phyloP scores from a whole-genome alignment of 2,113 vertebrate genomes.

The Elephas maximus region DNA sequence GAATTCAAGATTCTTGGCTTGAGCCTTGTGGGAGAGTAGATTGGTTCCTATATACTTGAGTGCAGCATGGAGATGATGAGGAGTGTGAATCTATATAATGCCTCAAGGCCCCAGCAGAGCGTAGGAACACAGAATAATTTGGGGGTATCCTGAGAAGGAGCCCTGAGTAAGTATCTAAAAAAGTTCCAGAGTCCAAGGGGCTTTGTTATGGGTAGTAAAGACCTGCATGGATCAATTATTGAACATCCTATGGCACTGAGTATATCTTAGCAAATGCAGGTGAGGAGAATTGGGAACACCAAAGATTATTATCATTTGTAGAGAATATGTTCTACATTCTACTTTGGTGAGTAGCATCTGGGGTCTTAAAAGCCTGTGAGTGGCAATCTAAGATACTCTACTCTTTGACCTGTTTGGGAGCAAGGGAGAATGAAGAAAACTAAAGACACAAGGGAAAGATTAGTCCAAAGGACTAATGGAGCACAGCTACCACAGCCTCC shows the following conservation, averaged over 20 bases:
- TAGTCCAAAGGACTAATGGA: too few species aligned
- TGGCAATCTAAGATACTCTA: too few species aligned
- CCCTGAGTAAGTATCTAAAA: neutral
- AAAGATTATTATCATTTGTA: neutral
- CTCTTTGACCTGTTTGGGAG: too few species aligned
- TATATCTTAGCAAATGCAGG: neutral
- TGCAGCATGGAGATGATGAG: neutral
- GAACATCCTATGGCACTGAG: neutral
- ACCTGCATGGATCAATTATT: neutral
- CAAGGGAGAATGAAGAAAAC: too few species aligned
- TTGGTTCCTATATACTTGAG: neutral
- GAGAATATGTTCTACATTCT: too few species aligned
- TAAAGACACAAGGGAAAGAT: too few species aligned
- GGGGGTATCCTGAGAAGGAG: neutral
- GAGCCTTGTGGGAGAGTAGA: neutral
- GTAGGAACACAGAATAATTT: too few species aligned
- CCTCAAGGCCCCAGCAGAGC: accelerated
- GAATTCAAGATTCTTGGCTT: neutral
- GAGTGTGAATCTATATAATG: accelerated
- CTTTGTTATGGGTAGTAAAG: neutral
- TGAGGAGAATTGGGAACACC: neutral
- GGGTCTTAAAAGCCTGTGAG: too few species aligned
- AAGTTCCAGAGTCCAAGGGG: neutral
- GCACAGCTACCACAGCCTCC: too few species aligned
- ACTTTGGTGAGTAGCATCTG: too few species aligned